Conservation (phyloP, 2,888 invertebrate genomes). For the Drosophila nr. perissopoda region DNA sequence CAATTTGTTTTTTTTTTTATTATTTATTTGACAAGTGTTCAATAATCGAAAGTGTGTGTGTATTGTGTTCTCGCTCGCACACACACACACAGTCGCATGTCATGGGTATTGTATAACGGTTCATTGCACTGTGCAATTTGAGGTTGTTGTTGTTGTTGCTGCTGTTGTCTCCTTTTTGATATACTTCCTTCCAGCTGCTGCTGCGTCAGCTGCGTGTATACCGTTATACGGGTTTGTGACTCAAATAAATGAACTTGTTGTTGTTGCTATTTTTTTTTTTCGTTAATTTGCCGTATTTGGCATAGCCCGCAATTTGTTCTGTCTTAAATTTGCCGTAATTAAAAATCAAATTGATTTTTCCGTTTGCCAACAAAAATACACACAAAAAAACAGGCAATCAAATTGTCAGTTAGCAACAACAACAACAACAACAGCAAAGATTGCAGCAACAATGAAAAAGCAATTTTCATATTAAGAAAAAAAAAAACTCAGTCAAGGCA, state of each 20-base stretch:
- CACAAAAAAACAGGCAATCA: constrained; percentile 41
- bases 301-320: constrained; percentile 69
- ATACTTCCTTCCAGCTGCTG: constrained; percentile 62
- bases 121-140: constrained; percentile 59
- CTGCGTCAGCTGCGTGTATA: constrained; percentile 57
- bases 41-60: constrained; percentile 68
- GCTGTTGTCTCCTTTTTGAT: constrained; percentile 49
- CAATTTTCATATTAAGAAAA: constrained; percentile 66
- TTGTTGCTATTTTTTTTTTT: constrained; percentile 26
- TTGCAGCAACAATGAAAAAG: constrained; percentile 70
- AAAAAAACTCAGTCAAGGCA: constrained; percentile 74
- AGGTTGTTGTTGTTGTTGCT: constrained; percentile 34
- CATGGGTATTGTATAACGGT: constrained; percentile 62
- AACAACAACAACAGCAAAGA: constrained; percentile 46
- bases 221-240: constrained; percentile 74
- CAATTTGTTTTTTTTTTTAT: constrained; percentile 6
- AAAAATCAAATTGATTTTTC: constrained; percentile 75
- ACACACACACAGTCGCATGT: constrained; percentile 10
- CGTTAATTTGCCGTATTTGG: constrained; percentile 65
- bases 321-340: constrained; percentile 75
- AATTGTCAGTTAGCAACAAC: constrained; percentile 57
- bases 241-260: constrained; percentile 57
- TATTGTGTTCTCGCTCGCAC: constrained; percentile 47
- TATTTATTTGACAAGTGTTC: constrained; percentile 59
- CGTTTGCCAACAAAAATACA: constrained; percentile 47